A percentile compares a stretch with the other conserved stretches of the same genome.
These are phyloP conservation scores for Salarias fasciatus DNA, from an alignment of 2,797 vertebrate genomes.

Conservation along the genomic window DNA sequence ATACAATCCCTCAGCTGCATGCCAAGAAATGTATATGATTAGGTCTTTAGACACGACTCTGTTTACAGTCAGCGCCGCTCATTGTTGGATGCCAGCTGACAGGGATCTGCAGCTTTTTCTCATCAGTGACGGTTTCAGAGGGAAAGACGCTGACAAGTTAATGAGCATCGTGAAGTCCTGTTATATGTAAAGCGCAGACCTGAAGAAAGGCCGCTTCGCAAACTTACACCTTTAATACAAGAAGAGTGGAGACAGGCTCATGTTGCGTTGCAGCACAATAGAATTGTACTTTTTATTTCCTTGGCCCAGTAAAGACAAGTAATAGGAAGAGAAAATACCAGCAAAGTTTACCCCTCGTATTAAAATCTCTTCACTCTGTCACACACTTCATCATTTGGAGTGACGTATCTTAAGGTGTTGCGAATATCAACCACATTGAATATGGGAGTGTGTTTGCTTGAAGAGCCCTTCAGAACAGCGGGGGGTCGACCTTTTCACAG, in stretches of 20 bases:
- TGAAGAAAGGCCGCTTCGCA: too few species aligned
- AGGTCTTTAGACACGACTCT: slow-evolving; percentile 40
- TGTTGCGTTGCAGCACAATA: too few species aligned
- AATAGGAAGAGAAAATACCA: too few species aligned
- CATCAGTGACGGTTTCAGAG: slow-evolving; percentile 18
- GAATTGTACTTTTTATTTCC: too few species aligned
- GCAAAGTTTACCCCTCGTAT: too few species aligned
- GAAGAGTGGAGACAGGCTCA: too few species aligned
- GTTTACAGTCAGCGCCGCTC: slow-evolving; percentile 60
- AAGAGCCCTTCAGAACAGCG: slow-evolving; percentile 24
- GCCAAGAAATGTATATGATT: slow-evolving; percentile 56
- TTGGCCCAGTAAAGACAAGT: too few species aligned
- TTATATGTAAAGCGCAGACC: not conserved
- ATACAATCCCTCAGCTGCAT: slow-evolving; percentile 44
- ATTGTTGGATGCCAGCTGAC: slow-evolving; percentile 28
- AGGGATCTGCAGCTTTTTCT: slow-evolving; percentile 28
- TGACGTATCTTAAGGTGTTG: slow-evolving; percentile 8
- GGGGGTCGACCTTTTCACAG: slow-evolving; percentile 17
- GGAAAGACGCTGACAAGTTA: too few species aligned
- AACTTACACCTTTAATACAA: too few species aligned
- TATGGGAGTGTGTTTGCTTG: not conserved
- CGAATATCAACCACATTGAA: slow-evolving; percentile 33
- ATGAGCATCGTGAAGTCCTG: not conserved
- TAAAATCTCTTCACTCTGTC: not conserved
- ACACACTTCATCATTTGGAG: slow-evolving; percentile 9